Evolutionary conservation across 2,797 vertebrate species (phyloP).

Genomic region (Borostomias antarcticus): DNA sequence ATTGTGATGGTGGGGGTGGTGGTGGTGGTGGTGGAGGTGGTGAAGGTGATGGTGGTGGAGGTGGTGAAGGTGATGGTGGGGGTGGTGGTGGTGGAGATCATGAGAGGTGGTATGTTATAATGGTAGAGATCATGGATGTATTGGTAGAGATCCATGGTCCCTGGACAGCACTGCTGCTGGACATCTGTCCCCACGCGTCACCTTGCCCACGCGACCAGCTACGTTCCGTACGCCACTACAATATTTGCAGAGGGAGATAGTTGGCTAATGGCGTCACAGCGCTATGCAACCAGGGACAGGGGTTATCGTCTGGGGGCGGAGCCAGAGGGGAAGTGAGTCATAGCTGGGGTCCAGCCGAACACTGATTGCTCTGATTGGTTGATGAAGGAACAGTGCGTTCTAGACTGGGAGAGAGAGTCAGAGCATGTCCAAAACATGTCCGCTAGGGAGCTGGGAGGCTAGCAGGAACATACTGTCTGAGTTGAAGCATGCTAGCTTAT

Average conservation of each 20-base stretch:
- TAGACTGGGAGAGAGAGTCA: neutral
- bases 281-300: conserved; percentile 24
- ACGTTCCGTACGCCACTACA: neutral
- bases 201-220: neutral
- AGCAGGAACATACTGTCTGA: too few species aligned
- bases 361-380: conserved; percentile 27
- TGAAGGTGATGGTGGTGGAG: too few species aligned
- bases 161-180: too few species aligned
- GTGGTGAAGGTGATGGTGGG: too few species aligned
- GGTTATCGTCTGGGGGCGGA: conserved; percentile 46
- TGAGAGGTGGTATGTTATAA: too few species aligned
- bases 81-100: too few species aligned
- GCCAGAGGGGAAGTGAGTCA: too few species aligned
- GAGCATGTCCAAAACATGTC: neutral
- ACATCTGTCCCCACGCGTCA: neutral
- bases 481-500: too few species aligned
- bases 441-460: neutral
- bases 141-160: too few species aligned
- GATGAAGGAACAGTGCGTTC: neutral
- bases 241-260: conserved; percentile 16
- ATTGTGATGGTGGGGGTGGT: too few species aligned
- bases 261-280: conserved; percentile 5
- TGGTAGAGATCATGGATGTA: too few species aligned
- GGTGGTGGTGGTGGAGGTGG: too few species aligned
- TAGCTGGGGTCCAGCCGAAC: conserved; percentile 16